Evolutionary conservation across 2,888 invertebrate genomes (phyloP), one percentile per base, ranked within the genome.

Genomic region (Subacronicta megacephala): DNA sequence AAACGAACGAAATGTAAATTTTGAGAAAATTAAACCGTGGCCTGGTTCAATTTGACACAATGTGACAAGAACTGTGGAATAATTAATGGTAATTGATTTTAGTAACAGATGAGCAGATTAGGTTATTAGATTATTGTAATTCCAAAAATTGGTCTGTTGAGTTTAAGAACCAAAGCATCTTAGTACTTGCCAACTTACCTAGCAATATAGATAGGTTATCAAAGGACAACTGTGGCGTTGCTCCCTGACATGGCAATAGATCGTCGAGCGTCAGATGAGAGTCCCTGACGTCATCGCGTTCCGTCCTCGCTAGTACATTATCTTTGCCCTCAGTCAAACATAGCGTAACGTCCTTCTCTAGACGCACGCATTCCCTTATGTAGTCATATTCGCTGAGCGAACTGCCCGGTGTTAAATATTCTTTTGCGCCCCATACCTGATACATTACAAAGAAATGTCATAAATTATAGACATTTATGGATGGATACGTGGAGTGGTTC

Each of bases 331-430:
- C 95, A 61, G 95, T 95, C 1, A 96, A 85, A 46, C 95, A 96
- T 61, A 97, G 86, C 33, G 95, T 94, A 2, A 98, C 97, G 88
- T 99, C 99, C 82, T 97, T 96, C 85, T 99, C 99, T 80, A 99
- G 90, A 82, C 99, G 98, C 56, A 99, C 97, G 86, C 99, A 99
- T 78, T 97, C 97, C 79, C 99, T 98, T 52, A 99, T 97, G 85
- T 99, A 99, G 86, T 98, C 98, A 87, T 99, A 98, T 85, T 98
- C 98, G 62, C 97, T 96, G 29, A 99, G 95, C 10, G 96, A 95
- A 31, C 98, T 97, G 49, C 97, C 97, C 12, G 97, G 96, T 0
- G 97, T 96, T 31, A 99, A 90, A 93, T 98, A 99, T 90, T 99
- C 99, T 49, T 97, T 96, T 56, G 97, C 95, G 15, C 99, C 98